A percentile compares a stretch with the other conserved stretches of the same genome.
Conservation (phyloP, 2,888 invertebrate species). For the Melipona bicolor region DNA sequence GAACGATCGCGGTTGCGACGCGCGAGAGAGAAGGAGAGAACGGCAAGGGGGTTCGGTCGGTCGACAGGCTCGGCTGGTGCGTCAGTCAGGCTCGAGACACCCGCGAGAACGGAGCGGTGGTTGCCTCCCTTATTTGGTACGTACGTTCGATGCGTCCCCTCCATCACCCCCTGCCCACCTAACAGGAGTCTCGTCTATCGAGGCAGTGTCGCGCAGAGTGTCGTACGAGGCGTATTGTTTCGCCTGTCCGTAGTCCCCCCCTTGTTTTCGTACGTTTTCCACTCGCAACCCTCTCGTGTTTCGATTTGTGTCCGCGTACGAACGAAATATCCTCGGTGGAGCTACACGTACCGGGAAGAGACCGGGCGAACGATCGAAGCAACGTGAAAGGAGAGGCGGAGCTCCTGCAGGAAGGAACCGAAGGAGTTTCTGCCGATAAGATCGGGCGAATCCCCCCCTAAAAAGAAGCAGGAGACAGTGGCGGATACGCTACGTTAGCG, state of each 20-base stretch:
- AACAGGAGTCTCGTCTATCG: constrained; percentile 47
- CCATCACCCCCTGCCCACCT: constrained; percentile 56
- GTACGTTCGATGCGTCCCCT: constrained; percentile 66
- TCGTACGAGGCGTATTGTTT: constrained; percentile 52
- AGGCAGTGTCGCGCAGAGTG: constrained; percentile 69
- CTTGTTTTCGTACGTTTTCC: background rate
- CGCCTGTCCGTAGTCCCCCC: background rate
- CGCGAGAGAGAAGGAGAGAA: constrained; percentile 18
- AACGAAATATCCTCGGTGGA: background rate
- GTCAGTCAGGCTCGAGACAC: constrained; percentile 82
- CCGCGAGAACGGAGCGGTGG: constrained; percentile 73
- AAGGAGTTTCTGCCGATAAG: background rate
- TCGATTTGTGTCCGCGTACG: constrained; percentile 43
- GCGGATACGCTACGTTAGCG: constrained; percentile 60
- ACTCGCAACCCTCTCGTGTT: constrained; percentile 39
- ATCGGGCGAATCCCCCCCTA: constrained; percentile 18
- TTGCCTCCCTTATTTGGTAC: constrained; percentile 67
- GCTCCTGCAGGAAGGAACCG: background rate
- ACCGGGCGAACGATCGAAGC: background rate
- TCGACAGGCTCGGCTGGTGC: constrained; percentile 67
- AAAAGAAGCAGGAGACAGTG: constrained; percentile 45
- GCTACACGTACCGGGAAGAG: background rate
- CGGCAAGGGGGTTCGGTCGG: constrained; percentile 56
- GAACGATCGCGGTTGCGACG: background rate
- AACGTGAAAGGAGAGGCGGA: background rate